Conservation (phyloP, 2,113 vertebrate genomes). For the Dicrurus megarhynchus region DNA sequence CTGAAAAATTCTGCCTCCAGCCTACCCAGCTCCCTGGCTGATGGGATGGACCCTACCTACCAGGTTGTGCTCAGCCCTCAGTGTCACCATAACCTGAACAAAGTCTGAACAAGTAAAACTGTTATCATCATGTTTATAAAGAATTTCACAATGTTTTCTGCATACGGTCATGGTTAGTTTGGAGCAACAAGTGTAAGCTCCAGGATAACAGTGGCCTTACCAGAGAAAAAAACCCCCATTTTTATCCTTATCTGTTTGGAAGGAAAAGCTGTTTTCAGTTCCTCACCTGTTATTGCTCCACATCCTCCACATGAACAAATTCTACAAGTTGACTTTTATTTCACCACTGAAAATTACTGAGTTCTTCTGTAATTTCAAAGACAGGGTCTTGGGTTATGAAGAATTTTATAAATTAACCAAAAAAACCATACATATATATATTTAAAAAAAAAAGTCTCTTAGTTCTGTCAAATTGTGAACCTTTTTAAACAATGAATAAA, state of each 20-base stretch:
- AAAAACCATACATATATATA: neutral
- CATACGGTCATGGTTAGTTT: neutral
- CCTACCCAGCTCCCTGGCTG: neutral
- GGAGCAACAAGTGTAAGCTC: neutral
- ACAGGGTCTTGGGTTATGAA: neutral
- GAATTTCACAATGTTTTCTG: neutral
- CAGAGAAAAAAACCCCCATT: neutral
- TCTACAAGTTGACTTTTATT: neutral
- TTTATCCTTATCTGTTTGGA: neutral
- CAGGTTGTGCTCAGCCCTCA: rapidly evolving
- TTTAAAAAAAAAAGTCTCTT: neutral
- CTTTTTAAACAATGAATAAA: neutral
- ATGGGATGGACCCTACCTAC: neutral
- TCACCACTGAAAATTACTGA: neutral
- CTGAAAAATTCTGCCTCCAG: neutral
- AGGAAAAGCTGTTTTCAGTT: neutral
- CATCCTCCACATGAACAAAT: neutral
- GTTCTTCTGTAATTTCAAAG: neutral
- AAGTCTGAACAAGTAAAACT: neutral
- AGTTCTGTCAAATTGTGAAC: neutral
- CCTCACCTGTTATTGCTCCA: neutral
- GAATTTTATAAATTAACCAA: neutral
- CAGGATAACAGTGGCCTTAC: neutral
- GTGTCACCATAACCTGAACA: neutral
- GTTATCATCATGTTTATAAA: neutral